Percentiles rank a stretch among this genome's conserved stretches.
Evolutionary conservation across 2,888 invertebrate genomes (phyloP).

Genomic region (Drosophila anomalipes): DNA sequence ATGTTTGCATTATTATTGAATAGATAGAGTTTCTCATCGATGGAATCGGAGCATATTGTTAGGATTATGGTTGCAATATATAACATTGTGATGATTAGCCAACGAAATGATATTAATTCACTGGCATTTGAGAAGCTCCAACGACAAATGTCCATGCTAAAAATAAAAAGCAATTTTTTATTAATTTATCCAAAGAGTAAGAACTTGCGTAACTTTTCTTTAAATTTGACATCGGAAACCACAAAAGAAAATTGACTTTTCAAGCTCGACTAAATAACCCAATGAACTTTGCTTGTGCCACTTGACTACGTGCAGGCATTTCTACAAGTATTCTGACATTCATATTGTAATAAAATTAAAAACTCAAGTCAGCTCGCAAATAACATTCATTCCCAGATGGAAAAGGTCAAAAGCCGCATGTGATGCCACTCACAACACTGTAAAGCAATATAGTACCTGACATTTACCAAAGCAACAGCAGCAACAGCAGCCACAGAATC

Average conservation of each 20-base stretch:
- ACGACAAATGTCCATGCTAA: conserved; percentile 85
- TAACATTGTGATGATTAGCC: conserved; percentile 85
- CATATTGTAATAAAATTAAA: conserved; percentile 30
- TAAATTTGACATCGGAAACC: not conserved
- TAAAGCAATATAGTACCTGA: conserved; percentile 37
- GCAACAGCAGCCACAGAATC: conserved; percentile 25
- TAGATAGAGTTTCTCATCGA: conserved; percentile 83
- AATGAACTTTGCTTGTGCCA: not conserved
- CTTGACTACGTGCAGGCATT: conserved; percentile 11
- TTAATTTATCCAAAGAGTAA: not conserved
- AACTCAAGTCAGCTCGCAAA: conserved; percentile 19
- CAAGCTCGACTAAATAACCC: not conserved
- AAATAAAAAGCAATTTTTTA: conserved; percentile 22
- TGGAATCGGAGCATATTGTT: conserved; percentile 85
- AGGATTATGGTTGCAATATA: conserved; percentile 85
- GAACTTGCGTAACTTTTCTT: not conserved
- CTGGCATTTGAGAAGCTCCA: conserved; percentile 84
- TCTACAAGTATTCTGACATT: conserved; percentile 25
- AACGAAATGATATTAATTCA: conserved; percentile 85
- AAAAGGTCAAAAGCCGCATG: conserved; percentile 52
- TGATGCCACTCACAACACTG: conserved; percentile 21
- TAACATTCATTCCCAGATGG: conserved; percentile 18
- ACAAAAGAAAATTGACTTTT: not conserved
- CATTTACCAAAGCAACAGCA: conserved; percentile 44
- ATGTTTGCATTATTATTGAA: conserved; percentile 83